Conservation (phyloP, 1,140 invertebrate genomes). For the Drosophila pandora region DNA sequence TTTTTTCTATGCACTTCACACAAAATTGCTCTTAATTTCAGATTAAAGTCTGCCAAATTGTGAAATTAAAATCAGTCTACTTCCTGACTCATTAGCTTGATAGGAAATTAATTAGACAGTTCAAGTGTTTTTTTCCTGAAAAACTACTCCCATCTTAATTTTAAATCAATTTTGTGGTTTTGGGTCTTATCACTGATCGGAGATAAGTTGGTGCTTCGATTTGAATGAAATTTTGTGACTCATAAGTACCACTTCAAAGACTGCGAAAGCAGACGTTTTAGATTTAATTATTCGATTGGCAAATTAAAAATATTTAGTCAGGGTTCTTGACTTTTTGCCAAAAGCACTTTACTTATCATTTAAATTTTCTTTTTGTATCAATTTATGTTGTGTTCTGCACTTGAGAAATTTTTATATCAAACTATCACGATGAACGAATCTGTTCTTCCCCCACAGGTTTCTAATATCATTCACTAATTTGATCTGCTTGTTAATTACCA, state of each 20-base stretch:
- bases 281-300: conserved; percentile 18
- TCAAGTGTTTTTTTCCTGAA: conserved; percentile 1
- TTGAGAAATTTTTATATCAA: background rate
- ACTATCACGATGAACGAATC: background rate
- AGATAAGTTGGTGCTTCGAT: conserved; percentile 2
- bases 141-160: background rate
- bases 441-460: background rate
- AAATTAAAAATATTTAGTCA: background rate
- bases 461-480: background rate
- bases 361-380: background rate
- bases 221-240: background rate
- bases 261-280: background rate
- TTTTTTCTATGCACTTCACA: conserved; percentile 1
- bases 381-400: background rate
- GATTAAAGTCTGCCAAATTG: conserved; percentile 23
- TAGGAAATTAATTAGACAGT: conserved; percentile 1
- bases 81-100: conserved; percentile 20
- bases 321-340: background rate
- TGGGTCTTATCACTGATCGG: conserved; percentile 3
- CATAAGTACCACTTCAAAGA: background rate
- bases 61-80: conserved; percentile 30
- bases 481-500: background rate
- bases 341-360: background rate
- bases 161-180: background rate
- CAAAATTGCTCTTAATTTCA: conserved; percentile 4